Evolutionary conservation across 1,140 invertebrate species (phyloP).

Genomic region (Lordiphosa collinella): DNA sequence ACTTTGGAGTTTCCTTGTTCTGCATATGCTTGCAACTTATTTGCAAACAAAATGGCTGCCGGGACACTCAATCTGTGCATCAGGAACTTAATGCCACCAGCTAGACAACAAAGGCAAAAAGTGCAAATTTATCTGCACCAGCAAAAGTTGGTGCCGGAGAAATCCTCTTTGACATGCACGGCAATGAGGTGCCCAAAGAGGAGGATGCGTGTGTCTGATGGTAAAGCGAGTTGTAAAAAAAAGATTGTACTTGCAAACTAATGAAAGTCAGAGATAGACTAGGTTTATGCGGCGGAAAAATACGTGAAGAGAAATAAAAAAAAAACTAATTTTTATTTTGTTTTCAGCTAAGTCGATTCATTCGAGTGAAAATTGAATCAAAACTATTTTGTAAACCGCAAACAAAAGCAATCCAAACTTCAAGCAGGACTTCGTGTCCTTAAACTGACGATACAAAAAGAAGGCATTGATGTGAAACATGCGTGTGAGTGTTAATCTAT

Average conservation of each 20-base stretch:
- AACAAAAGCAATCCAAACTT: no score
- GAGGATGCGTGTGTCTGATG: constrained; percentile 7
- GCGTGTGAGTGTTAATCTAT: no score
- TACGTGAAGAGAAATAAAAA: neutral
- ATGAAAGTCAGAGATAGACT: constrained; percentile 13
- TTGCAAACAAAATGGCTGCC: constrained; percentile 27
- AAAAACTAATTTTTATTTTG: neutral
- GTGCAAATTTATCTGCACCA: constrained; percentile 29
- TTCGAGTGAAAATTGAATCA: no score
- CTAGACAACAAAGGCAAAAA: constrained; percentile 67
- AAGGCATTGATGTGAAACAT: no score
- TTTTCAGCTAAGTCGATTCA: no score
- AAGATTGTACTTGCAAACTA: constrained; percentile 29
- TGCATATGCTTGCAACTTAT: constrained; percentile 45
- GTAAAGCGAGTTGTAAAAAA: neutral
- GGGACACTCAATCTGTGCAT: constrained; percentile 51
- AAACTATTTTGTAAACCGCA: no score
- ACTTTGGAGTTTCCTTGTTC: constrained; percentile 35
- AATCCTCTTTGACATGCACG: constrained; percentile 20
- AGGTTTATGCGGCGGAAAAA: neutral
- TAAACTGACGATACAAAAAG: no score
- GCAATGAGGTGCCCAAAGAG: neutral
- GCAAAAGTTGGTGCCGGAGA: constrained; percentile 22
- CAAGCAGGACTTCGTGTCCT: no score
- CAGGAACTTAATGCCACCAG: constrained; percentile 53